These are phyloP conservation scores for Trilocha varians DNA, from an alignment of 2,888 invertebrate genomes.

Conservation along the genomic window DNA sequence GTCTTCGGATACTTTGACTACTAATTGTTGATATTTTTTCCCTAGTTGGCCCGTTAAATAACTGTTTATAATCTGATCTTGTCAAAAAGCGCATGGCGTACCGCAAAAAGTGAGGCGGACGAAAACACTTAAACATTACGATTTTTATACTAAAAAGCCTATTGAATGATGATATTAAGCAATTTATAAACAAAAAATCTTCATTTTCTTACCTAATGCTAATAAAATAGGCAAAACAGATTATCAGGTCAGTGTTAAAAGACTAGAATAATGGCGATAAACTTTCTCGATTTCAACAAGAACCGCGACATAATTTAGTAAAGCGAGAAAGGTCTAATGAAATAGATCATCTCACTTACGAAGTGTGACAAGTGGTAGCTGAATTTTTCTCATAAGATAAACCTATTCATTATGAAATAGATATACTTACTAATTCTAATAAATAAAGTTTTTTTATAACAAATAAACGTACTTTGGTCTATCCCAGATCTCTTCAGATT, in stretches of 20 bases:
- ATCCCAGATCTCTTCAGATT: too few relatives aligned
- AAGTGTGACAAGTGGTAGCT: too few relatives aligned
- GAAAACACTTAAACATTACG: background rate
- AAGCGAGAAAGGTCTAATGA: background rate
- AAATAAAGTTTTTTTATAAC: too few relatives aligned
- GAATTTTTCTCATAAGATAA: too few relatives aligned
- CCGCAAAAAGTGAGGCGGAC: conserved; percentile 13
- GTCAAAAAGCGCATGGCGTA: conserved; percentile 19
- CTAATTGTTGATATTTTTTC: conserved; percentile 16
- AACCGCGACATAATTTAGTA: background rate
- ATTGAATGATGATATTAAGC: background rate
- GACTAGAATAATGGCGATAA: background rate
- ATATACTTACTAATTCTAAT: too few relatives aligned
- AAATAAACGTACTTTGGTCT: too few relatives aligned
- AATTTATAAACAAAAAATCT: background rate
- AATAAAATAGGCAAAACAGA: background rate
- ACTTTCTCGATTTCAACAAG: background rate
- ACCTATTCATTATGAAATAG: too few relatives aligned
- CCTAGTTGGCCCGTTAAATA: conserved; percentile 16
- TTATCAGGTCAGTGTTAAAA: background rate
- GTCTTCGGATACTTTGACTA: conserved; percentile 20
- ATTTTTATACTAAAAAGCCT: background rate
- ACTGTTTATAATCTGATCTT: conserved; percentile 8
- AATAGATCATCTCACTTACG: background rate
- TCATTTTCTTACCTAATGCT: too few relatives aligned